Evolutionary conservation across 2,113 vertebrate genomes (phyloP).

Genomic region (cattle (Bos taurus)): DNA sequence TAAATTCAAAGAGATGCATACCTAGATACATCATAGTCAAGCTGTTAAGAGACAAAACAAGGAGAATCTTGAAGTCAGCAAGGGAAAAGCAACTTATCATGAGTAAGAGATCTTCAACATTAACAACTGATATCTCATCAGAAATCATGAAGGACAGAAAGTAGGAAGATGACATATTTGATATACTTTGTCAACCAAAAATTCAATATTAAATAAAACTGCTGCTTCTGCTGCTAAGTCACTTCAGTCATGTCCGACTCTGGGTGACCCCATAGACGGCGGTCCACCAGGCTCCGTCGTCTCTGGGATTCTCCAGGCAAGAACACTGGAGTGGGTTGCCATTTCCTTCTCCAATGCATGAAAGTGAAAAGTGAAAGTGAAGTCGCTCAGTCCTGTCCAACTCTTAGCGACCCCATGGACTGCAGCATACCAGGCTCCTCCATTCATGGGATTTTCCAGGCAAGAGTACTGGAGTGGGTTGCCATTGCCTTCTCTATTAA

Average conservation of each 20-base stretch:
- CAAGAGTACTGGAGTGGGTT: too few relatives aligned
- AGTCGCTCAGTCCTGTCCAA: too few relatives aligned
- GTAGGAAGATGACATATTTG: not conserved
- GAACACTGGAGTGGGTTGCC: too few relatives aligned
- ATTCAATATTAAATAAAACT: not conserved
- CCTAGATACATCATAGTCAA: not conserved
- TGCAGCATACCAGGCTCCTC: too few relatives aligned
- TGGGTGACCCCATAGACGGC: not conserved
- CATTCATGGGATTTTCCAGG: too few relatives aligned
- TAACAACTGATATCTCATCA: not conserved
- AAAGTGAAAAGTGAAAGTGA: too few relatives aligned
- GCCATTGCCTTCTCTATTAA: not conserved
- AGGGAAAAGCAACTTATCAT: not conserved
- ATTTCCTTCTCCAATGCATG: too few relatives aligned
- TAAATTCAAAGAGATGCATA: not conserved
- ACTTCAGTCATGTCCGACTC: fast-evolving
- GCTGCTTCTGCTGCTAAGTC: not conserved
- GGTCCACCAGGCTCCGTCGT: fast-evolving
- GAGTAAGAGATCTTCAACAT: not conserved
- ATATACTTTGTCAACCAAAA: not conserved
- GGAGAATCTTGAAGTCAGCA: not conserved
- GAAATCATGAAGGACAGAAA: not conserved
- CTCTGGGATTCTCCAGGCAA: too few relatives aligned
- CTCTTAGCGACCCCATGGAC: too few relatives aligned
- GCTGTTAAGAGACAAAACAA: not conserved